Evolutionary conservation across 2,797 vertebrate genomes (phyloP), one percentile per base, ranked within the genome.

Genomic region (Neosalanx taihuensis): DNA sequence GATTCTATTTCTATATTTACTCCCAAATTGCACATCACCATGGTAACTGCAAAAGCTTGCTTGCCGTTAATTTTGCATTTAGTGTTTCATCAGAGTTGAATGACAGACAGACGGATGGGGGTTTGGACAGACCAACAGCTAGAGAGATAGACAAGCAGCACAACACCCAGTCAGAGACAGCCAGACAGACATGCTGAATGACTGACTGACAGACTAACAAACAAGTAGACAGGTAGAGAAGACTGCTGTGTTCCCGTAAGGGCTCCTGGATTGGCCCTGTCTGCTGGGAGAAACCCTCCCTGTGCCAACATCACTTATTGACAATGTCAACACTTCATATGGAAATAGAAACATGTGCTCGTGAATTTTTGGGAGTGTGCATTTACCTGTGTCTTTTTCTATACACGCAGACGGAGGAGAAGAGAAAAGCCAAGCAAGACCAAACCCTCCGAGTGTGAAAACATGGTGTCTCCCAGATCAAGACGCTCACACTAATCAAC

Each of bases 381-480:
- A 17, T 65, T 35, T 46, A 20, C 26, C 3, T n/a, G 63, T 65
- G 35, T 65, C 35, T 46, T 90, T 89, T 80, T 74, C 75, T 79
- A 80, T 18, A 85, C 57, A 81, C 85, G 83, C 61, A 89, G 90
- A 83, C 49, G 80, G 72, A 67, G 83, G 80, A 46, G 73, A 30
- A 67, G 77, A 80, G 72, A 79, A 72, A 77, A 79, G 87, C 77
- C 76, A 75, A 66, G 31, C 17, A 69, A 12, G 77, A 72, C 62
- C 30, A 0, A 49, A 65, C 6, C 23, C 81, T 65, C 49, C 20
- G 35, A 76, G 72, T 59, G 76, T 62, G 64, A 87, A 67, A 83
- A 83, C 81, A 20, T 73, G 79, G 84, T 65, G 68, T 70, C 67
- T 58, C 26, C 64, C 79, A 23, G 79, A 80, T 53, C 83, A 65